Evolutionary conservation across 2,113 vertebrate genomes (phyloP), one percentile per base, ranked within the genome.

Genomic region (Pipa parva): DNA sequence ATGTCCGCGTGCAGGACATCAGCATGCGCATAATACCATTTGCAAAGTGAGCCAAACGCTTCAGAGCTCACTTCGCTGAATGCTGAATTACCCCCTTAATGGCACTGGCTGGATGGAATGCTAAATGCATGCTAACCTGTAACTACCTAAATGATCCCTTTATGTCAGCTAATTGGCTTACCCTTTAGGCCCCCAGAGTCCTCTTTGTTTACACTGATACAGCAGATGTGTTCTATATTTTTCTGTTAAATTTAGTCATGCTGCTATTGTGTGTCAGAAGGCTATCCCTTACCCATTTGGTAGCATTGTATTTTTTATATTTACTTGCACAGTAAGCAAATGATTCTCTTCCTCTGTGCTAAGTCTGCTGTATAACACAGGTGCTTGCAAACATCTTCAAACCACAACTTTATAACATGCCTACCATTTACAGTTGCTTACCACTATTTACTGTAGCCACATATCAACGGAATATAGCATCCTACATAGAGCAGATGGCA

Each of bases 401-500:
- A 70, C 66, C 66, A 70, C 66, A 61, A 15, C 57, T 15, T 67
- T 51, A 49, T 55, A 51, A 60, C 33, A 45, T 17, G 46, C 39
- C 33, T 70, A 48, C 51, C 49, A 59, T 60, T 60, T 69, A 60
- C 65, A 27, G 65, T 60, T 60, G 52, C 59, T 61, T n/a, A 31
- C 63, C 27, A 49, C 29, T 24, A 25, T 26, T 52, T 26, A 52
- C 20, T 33, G 48, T 45, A 12, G 46, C 51, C 66, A 61, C 31
- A 25, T 70, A 58, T 45, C 49, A 70, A 70, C 66, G 60, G 58
- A 51, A 60, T 45, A 7, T 5, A 11, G 39, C 18, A 26, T 59
- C 27, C 31, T 31, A 54, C 50, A 52, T 59, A 54, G 57, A 61
- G 49, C 66, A 68, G 57, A 70, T 70, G 66, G 58, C 66, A 70